Conservation (phyloP, 2,888 invertebrate genomes). For the Ophioninae sp. region DNA sequence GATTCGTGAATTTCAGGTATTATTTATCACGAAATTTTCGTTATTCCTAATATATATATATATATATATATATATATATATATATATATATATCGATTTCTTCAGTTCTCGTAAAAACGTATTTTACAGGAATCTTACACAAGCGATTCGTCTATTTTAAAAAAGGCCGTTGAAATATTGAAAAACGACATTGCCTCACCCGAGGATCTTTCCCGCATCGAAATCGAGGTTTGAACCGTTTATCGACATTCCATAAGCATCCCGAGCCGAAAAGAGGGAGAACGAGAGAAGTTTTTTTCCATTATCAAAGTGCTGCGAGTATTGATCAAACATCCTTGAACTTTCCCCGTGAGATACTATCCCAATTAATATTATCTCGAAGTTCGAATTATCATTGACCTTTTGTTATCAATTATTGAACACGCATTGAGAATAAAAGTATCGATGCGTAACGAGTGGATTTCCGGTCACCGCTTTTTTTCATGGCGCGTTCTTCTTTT, state of each 20-base stretch:
- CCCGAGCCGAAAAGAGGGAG: not conserved
- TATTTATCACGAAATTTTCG: not conserved
- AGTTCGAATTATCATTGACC: slow-evolving; percentile 11
- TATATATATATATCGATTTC: slow-evolving; percentile 25
- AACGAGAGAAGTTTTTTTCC: slow-evolving; percentile 10
- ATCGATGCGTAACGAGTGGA: slow-evolving; percentile 36
- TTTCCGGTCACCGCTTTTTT: slow-evolving; percentile 21
- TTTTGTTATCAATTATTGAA: slow-evolving; percentile 14
- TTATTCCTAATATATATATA: not conserved
- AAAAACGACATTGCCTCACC: slow-evolving; percentile 83
- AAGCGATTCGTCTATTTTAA: slow-evolving; percentile 82
- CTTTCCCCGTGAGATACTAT: slow-evolving; percentile 2
- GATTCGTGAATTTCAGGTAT: slow-evolving; percentile 27
- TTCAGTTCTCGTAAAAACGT: not conserved
- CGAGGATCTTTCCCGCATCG: slow-evolving; percentile 72
- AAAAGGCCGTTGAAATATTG: slow-evolving; percentile 83
- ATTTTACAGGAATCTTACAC: slow-evolving; percentile 80
- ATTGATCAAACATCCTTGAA: slow-evolving; percentile 56
- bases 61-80: too few relatives aligned
- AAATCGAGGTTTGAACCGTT: slow-evolving; percentile 40
- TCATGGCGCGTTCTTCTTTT: too few relatives aligned
- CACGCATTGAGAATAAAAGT: not conserved
- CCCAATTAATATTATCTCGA: slow-evolving; percentile 14
- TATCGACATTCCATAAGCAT: slow-evolving; percentile 42
- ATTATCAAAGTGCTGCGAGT: slow-evolving; percentile 10